These are phyloP conservation scores for Paramacrobiotus metropolitanus DNA, from an alignment of 1,140 invertebrate genomes.

Conservation along the genomic window DNA sequence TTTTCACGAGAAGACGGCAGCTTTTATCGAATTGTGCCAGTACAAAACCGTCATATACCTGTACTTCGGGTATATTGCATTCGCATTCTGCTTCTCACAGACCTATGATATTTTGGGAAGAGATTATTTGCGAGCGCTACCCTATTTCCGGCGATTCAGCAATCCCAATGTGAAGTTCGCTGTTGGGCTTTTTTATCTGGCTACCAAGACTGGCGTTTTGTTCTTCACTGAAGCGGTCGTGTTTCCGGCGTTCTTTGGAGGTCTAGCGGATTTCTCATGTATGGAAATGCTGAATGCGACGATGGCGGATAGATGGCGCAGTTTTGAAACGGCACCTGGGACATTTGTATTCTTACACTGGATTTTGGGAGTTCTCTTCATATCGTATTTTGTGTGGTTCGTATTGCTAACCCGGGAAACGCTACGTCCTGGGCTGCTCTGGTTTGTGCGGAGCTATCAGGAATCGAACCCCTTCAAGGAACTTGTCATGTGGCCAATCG, in stretches of 20 bases:
- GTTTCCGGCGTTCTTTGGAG: constrained; percentile 12
- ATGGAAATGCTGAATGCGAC: constrained; percentile 14
- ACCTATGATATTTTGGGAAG: neutral
- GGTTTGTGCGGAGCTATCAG: constrained; percentile 91
- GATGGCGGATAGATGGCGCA: constrained; percentile 41
- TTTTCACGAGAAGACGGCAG: neutral
- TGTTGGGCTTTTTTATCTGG: neutral
- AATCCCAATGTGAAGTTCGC: neutral
- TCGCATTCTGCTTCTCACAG: neutral
- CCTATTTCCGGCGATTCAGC: neutral
- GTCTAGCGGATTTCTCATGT: constrained; percentile 11
- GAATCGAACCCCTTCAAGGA: constrained; percentile 73
- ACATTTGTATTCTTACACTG: constrained; percentile 96
- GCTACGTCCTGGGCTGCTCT: constrained; percentile 74
- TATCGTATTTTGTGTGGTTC: constrained; percentile 97
- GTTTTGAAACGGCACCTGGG: constrained; percentile 63
- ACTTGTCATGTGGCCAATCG: neutral
- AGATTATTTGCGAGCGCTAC: neutral
- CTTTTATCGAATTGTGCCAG: neutral
- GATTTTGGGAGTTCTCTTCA: constrained; percentile 97
- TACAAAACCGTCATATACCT: neutral
- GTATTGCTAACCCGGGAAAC: constrained; percentile 78
- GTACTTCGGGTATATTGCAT: neutral
- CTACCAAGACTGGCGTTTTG: neutral
- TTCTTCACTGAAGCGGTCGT: constrained; percentile 10